phyloP scores from a whole-genome alignment of 2,888 invertebrate species.

The Coremacera marginata region DNA sequence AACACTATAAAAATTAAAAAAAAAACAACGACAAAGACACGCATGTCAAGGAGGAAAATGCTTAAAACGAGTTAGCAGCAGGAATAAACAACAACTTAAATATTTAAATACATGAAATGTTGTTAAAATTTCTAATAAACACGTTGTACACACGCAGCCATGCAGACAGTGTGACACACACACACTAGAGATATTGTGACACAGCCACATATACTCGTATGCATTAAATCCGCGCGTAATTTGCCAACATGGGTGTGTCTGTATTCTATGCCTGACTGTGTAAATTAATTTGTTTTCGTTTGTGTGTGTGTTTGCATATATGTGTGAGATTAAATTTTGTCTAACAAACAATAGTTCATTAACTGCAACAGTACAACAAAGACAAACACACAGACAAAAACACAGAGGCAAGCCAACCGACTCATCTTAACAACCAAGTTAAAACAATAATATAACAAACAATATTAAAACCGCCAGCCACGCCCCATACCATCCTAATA shows the following conservation, averaged over 20 bases:
- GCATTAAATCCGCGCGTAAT: slow-evolving; percentile 8
- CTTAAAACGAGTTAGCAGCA: slow-evolving; percentile 13
- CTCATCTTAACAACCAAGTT: slow-evolving; percentile 25
- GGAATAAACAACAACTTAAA: slow-evolving; percentile 4
- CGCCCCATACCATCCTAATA: neutral
- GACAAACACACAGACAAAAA: slow-evolving; percentile 1
- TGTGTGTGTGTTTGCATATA: neutral
- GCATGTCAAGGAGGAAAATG: neutral
- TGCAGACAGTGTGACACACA: neutral
- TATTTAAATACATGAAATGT: slow-evolving; percentile 11
- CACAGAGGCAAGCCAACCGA: neutral
- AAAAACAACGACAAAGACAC: neutral
- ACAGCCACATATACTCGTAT: neutral
- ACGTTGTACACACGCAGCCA: neutral
- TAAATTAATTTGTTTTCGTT: neutral
- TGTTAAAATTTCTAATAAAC: slow-evolving; percentile 20
- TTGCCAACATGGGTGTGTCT: neutral
- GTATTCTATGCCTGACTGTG: neutral
- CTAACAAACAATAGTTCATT: slow-evolving; percentile 62
- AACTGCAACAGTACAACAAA: slow-evolving; percentile 42
- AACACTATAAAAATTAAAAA: neutral
- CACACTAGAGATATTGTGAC: neutral
- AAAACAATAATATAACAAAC: slow-evolving; percentile 2
- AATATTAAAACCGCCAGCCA: neutral
- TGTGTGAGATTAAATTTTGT: slow-evolving; percentile 50